Base-by-base conservation (phyloP, 2,888 invertebrate genomes). In the Tipula vernalis region DNA sequence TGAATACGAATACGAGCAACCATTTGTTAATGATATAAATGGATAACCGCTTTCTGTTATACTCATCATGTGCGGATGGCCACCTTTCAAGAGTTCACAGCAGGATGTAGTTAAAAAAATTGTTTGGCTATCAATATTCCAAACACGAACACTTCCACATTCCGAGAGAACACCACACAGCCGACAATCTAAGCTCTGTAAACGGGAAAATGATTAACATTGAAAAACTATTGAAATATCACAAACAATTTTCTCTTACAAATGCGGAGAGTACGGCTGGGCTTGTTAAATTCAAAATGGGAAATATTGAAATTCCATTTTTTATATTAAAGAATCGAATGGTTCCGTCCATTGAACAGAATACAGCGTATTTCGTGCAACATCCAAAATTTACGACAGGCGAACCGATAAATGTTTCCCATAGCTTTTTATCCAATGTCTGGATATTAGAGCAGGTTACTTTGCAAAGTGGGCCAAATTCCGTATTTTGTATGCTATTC, bases 1-100 rank as follows among this genome's bases (percentile, higher is more conserved):
- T 89, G 96, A 95, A 91, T 96, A 98, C 87, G 96, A 95, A 90
- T 96, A 98, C 2, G 97, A 96, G 90, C 95, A 95, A 36, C 97
- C 97, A 90, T 96, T 97, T 44, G 95, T 95, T 47, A 98, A 93
- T n/a, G 96, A 94, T 88, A 98, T 93, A 90, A 98, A 93, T 0
- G 98, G 98, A 90, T 95, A 94, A 39, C 96, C 96, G 88, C 95
- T 94, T 88, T 96, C 95, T 13, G 95, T 89, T 90, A 91, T 88
- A 91, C 92, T 89, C 94, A 93, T 87, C 93, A 94, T 89, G 93
- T 94, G 88, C 92, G 94, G 87, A 92, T 94, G 36, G 93, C 94
- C 88, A 85, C 90, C 90, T 87, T 91, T 90, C 18, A 91, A 89
- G 83, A 91, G 89, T 87, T 92, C 91, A 5, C 89, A 85, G 85